Evolutionary conservation across 53 echinoderm and acorn worm species (phyloP).

Genomic region (Stichopus horrens): DNA sequence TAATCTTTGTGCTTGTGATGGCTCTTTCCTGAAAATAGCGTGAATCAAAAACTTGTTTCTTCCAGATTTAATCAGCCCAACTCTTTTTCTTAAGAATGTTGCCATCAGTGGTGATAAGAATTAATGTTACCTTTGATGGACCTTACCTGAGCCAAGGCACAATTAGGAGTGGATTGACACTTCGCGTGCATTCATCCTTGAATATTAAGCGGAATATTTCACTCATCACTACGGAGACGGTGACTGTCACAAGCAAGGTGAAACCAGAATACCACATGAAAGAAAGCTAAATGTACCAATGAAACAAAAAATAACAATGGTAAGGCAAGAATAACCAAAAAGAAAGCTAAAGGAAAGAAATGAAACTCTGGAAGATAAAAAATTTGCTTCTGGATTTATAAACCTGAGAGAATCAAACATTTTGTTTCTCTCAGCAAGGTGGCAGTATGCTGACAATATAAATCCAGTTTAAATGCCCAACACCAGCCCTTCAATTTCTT

Average conservation of each 20-base stretch:
- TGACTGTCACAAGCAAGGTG: conserved; percentile 28
- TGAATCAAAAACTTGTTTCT: too few species aligned
- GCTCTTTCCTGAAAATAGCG: too few species aligned
- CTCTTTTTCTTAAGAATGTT: too few species aligned
- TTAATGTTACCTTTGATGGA: neutral
- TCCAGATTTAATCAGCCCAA: too few species aligned
- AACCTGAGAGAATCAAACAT: neutral
- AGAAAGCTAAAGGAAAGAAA: neutral
- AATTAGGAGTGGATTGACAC: conserved; percentile 17
- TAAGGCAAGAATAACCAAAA: too few species aligned
- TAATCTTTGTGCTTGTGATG: too few species aligned
- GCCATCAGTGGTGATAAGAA: too few species aligned
- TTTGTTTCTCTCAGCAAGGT: too few species aligned
- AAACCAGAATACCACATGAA: conserved; percentile 50
- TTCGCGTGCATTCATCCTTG: neutral
- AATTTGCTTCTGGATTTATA: neutral
- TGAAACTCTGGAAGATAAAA: neutral
- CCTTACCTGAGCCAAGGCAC: conserved; percentile 44
- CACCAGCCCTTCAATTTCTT: too few species aligned
- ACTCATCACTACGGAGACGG: conserved; percentile 36
- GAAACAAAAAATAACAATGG: neutral
- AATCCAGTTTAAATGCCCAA: too few species aligned
- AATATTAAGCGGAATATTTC: conserved; percentile 29
- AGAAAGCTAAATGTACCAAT: conserved; percentile 26
- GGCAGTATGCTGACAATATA: too few species aligned